Base-by-base conservation (phyloP, 2,797 vertebrate species). In the Emydoidea blandingii region DNA sequence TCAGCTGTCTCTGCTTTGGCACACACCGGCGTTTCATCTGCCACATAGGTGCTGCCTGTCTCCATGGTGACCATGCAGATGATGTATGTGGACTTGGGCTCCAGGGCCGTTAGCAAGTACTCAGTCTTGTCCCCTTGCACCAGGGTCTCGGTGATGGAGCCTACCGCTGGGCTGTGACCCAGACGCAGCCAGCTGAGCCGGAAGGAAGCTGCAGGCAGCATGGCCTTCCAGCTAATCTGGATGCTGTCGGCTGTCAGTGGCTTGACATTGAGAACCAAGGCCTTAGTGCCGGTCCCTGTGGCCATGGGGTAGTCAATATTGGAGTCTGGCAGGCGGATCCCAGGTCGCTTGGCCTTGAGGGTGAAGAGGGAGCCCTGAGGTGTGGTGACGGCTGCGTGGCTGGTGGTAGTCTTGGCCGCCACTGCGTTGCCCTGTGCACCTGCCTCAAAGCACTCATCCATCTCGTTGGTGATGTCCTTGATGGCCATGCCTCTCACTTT, bases 121-220 rank as follows among this genome's bases (percentile, higher is more conserved):
- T 99, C 99, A 1, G 99, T 98, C 72, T 98, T 98, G 89, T 99
- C 99, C 0, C 99, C 99, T 78, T 99, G 98, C 56, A 99, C 99
- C 87, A 99, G 98, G 2, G 99, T 99, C 98, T 99, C 99, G 5
- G 99, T 99, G 94, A 99, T 99, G 37, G 99, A 99, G 23, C 99
- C 99, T 96, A 99, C 99, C 8, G 99, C 98, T 0, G 99, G 98
- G 84, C 99, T 99, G 83, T 98, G 99, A 31, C 74, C 41, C 81
- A 72, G 68, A 12, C 68, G 41, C 27, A 59, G 10, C 81, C 81
- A 82, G 29, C 81, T 82, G 27, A 82, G 47, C 99, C 99, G 98
- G 91, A 99, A 99, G 34, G 99, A 99, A 1, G 99, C 98, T 34
- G 98, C 99, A 0, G 99, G 99, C 29, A 99, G 98, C 6, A 98